Base-by-base conservation (phyloP, 1,140 invertebrate species). In the Colletes gigas region DNA sequence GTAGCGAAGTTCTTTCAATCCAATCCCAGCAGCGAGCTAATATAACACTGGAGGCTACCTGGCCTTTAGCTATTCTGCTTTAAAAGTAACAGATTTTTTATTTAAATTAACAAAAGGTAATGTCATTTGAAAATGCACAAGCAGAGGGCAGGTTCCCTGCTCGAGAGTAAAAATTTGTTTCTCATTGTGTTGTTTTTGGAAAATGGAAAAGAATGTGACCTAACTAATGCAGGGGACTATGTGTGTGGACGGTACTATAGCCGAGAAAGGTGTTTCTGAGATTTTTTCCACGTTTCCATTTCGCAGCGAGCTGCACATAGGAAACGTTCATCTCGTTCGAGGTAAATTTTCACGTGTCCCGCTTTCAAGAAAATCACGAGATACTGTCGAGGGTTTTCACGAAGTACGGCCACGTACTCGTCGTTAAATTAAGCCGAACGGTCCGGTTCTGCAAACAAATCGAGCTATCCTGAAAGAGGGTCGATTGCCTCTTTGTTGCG, bases 351-450 rank as follows among this genome's bases (percentile, higher is more conserved):
- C 52, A 30, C n/a, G 55, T 44, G 57, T 65, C 39, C 69, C 57
- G 66, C 74, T 75, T 71, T 30, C 69, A 9, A 52, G 78, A 81
- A 87, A 87, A 86, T 86, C 74, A 82, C 81, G 78, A 83, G 70
- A 80, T 71, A 83, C 6, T 17, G 52, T 39, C 44, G 55, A 63
- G 69, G 74, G 19, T 81, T 86, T 83, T 83, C 70, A 78, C 54
- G 57, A 73, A 75, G 74, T 55, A 75, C 70, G 69, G 72, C 65
- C 81, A 82, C 81, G 70, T 84, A 86, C 63, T 66, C 79, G 77
- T 85, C 79, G 83, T 87, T 88, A 89, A 88, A 90, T 90, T 87
- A 90, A 90, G 82, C 82, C 72, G 78, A 90, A 89, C 66, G 54
- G 70, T 85, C 63, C 75, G 62, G 50, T 65, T 79, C 60, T 55